Conservation (phyloP, 2,888 invertebrate genomes). For the Anoncus sp. region DNA sequence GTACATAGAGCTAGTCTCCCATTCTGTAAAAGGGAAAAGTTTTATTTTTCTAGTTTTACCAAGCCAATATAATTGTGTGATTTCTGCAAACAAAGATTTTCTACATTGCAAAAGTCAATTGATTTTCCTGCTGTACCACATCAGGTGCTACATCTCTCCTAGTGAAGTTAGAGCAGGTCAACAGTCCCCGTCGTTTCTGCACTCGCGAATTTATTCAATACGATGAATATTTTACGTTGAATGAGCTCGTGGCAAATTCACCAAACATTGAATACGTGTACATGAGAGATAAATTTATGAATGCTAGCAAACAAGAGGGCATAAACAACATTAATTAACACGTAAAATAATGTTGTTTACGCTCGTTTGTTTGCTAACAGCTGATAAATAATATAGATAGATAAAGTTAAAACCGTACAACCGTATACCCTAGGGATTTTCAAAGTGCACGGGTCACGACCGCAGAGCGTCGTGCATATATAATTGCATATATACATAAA, state of each 20-base stretch:
- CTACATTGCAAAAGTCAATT: conserved; percentile 23
- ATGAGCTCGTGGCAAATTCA: conserved; percentile 52
- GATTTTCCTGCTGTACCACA: conserved; percentile 21
- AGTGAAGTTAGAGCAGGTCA: background rate
- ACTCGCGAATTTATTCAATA: conserved; percentile 56
- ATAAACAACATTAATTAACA: background rate
- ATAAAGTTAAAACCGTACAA: background rate
- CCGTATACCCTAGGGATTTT: background rate
- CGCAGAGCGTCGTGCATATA: background rate
- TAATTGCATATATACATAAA: background rate
- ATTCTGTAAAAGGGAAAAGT: background rate
- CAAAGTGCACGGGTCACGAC: background rate
- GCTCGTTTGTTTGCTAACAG: background rate
- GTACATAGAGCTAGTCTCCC: too few species aligned
- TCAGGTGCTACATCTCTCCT: background rate
- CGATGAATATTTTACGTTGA: conserved; percentile 59
- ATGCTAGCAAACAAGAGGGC: background rate
- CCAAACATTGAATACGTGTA: conserved; percentile 16
- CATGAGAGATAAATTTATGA: conserved; percentile 6
- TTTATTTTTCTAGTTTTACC: background rate
- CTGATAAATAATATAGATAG: background rate
- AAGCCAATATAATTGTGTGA: background rate
- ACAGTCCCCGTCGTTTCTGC: conserved; percentile 13
- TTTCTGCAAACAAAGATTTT: background rate
- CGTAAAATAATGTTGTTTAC: background rate